Evolutionary conservation across 2,888 invertebrate species (phyloP).

Genomic region (Eupithecia pulchellata): DNA sequence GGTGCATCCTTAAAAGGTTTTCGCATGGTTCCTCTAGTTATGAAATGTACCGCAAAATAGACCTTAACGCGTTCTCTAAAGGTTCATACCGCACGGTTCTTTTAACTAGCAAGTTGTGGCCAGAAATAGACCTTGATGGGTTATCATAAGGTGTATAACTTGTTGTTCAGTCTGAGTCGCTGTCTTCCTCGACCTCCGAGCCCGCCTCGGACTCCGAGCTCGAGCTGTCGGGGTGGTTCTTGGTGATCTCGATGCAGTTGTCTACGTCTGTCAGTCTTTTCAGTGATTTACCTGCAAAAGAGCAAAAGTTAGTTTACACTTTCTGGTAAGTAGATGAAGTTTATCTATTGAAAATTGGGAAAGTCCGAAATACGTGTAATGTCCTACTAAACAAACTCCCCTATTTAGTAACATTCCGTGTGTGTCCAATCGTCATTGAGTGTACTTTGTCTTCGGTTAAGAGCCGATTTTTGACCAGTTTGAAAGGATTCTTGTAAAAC

Average conservation of each 20-base stretch:
- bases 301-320: not conserved
- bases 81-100: not conserved
- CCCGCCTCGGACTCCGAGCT: conserved; percentile 73
- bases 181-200: conserved; percentile 63
- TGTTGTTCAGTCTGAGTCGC: conserved; percentile 70
- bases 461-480: no score
- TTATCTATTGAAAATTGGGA: no score
- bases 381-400: no score
- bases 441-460: no score
- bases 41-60: not conserved
- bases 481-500: no score
- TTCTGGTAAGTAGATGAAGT: no score
- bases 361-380: no score
- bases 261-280: conserved; percentile 81
- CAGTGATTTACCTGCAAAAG: conserved; percentile 70
- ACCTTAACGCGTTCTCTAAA: not conserved
- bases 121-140: conserved; percentile 26
- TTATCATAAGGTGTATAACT: conserved; percentile 27
- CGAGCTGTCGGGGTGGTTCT: conserved; percentile 80
- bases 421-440: no score
- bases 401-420: no score
- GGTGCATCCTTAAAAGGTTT: not conserved
- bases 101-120: not conserved
- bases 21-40: not conserved
- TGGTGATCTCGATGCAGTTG: conserved; percentile 83